A percentile compares a stretch with the other conserved stretches of the same genome.
Evolutionary conservation across 2,113 vertebrate species (phyloP).

Genomic region (Chloebia gouldiae): DNA sequence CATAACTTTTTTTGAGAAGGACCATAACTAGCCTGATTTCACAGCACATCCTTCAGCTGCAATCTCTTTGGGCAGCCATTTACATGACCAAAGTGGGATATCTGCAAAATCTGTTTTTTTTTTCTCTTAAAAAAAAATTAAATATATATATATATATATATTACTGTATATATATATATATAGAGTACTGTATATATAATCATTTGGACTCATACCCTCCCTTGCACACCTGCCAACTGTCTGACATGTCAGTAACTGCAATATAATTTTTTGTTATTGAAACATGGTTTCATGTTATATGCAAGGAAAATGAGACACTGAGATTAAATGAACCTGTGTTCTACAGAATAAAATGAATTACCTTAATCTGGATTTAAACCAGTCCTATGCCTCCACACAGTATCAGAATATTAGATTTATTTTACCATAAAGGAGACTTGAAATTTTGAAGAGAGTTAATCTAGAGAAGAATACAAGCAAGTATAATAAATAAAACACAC

Average conservation of each 20-base stretch:
- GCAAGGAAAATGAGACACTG: not conserved
- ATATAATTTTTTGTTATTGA: not conserved
- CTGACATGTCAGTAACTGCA: not conserved
- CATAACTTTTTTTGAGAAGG: not conserved
- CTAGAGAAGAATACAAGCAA: not conserved
- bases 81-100: not conserved
- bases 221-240: not conserved
- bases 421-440: not conserved
- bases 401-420: not conserved
- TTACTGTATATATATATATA: no score
- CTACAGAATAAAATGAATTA: not conserved
- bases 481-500: not conserved
- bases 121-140: no score
- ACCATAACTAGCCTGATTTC: not conserved
- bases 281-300: not conserved
- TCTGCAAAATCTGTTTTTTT: not conserved
- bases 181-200: not conserved
- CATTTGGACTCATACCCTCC: not conserved
- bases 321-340: not conserved
- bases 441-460: not conserved
- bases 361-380: not conserved
- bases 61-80: not conserved
- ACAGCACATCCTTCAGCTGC: not conserved
- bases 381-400: not conserved
- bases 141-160: no score